Conservation (phyloP, 2,113 vertebrate species). For the Cyprinus carpio region DNA sequence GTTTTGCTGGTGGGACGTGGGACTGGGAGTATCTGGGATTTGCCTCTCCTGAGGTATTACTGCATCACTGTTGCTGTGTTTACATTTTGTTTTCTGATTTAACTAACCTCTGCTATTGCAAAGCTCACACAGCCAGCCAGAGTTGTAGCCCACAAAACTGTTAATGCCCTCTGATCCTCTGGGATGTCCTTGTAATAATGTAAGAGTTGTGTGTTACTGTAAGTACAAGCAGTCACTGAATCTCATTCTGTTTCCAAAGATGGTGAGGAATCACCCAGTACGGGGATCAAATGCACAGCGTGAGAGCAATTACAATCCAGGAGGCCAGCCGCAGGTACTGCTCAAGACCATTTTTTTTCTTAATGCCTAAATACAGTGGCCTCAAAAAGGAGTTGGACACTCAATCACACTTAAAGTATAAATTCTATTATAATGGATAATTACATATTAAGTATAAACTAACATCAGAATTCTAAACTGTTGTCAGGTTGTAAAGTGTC, state of each 20-base stretch:
- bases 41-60: conserved; percentile 92
- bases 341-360: conserved; percentile 2
- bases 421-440: neutral
- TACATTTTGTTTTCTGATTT: neutral
- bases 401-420: neutral
- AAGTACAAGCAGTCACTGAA: conserved; percentile 37
- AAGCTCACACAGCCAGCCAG: neutral
- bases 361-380: neutral
- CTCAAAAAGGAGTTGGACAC: neutral
- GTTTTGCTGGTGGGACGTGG: conserved; percentile 97
- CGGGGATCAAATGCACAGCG: conserved; percentile 57
- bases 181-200: neutral
- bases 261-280: conserved; percentile 57
- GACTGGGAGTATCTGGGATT: conserved; percentile 99
- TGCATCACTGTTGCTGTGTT: neutral
- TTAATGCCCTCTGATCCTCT: neutral
- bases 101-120: conserved; percentile 19
- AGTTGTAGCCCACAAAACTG: conserved; percentile 18
- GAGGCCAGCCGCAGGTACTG: conserved; percentile 44
- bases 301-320: conserved; percentile 52
- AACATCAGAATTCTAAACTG: neutral
- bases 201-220: conserved; percentile 28
- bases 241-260: conserved; percentile 59
- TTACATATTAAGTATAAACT: neutral
- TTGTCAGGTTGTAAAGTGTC: neutral